Evolutionary conservation across 2,888 invertebrate genomes (phyloP), one percentile per base, ranked within the genome.

Genomic region (Shargacucullia verbasci): DNA sequence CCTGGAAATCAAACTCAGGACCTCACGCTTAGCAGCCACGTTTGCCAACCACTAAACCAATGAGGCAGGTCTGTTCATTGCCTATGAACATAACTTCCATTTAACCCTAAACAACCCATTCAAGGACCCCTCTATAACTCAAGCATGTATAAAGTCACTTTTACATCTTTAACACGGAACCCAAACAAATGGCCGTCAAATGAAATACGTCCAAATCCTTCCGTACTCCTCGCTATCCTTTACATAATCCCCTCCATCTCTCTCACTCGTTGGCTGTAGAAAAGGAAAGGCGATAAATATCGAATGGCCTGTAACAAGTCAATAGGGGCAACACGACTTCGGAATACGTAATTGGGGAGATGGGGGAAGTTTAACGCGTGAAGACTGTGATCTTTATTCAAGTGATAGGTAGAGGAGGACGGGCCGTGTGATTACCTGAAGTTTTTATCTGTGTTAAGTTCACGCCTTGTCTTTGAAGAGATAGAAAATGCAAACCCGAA

Each of bases 271-370:
- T 3, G 11, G 13, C 1, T 8, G 7, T 5, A 34, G 40, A 64
- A 56, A 48, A 40, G 40, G 59, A 64, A 8, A 31, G 35, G 12
- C 12, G 39, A 35, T 40, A 64, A 48, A 66, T 56, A 67, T 70
- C 59, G 65, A 73, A 69, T 69, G 46, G 34, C 43, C 52, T 58
- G 73, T 64, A 40, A 67, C 66, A 64, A 74, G 70, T 76, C 73
- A 74, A 74, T 73, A 57, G 60, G 45, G 31, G 33, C 9, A 29
- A 40, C 6, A 67, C 67, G 54, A 12, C 27, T 55, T 34, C 15
- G 8, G 73, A 70, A 73, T 73, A 60, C 48, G 59, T 63, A 58
- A 73, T 75, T 49, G 41, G 35, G 48, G 54, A 58, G 54, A 71
- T 46, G 15, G 31, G 25, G 27, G 13, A 12, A 39, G 33, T 33